Base-by-base conservation (phyloP, 1,140 invertebrate species). In the Mylabris phalerata region DNA sequence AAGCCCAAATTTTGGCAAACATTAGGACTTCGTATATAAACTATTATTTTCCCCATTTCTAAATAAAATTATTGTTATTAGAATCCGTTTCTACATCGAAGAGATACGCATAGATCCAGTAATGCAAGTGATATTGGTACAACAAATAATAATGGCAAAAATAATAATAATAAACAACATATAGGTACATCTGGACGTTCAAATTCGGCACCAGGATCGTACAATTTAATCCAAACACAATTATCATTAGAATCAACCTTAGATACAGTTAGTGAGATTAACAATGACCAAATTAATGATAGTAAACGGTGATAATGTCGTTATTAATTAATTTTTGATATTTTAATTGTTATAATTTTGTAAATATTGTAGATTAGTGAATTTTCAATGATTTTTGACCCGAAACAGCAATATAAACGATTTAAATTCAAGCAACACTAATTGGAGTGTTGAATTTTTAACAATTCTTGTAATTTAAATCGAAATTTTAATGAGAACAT, bases 181-280 rank as follows among this genome's bases (percentile, higher is more conserved):
- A 67, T 73, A 6, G 69, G 70, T 46, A 72, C 76, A 55, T 76
- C 81, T n/a, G 84, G 83, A 11, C 75, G 85, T 50, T 87, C 86
- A 38, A 84, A 87, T 68, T 88, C 86, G 9, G 86, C 86, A 19
- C 86, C 87, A n/a, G 84, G 82, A 43, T 82, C 82, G n/a, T 88
- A 85, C 68, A 77, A 82, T 57, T 81, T 65, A 4, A 62, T 67
- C 9, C 70, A 73, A 26, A 71, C 67, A 66, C 77, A 76, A 57
- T 44, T 67, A 48, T 66, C 67, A 1, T 43, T 61, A 6, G 70
- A 73, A 47, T 59, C 59, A 19, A 52, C 61, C n/a, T 50, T 72
- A 49, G 71, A 72, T 48, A 55, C 64, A 7, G 71, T 72, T 39
- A 65, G 50, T 45, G 72, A 73, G 52, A 62, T 71, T 5, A 57